Evolutionary conservation across 2,797 vertebrate species (phyloP).

Genomic region (Enteromius trimaculatus): DNA sequence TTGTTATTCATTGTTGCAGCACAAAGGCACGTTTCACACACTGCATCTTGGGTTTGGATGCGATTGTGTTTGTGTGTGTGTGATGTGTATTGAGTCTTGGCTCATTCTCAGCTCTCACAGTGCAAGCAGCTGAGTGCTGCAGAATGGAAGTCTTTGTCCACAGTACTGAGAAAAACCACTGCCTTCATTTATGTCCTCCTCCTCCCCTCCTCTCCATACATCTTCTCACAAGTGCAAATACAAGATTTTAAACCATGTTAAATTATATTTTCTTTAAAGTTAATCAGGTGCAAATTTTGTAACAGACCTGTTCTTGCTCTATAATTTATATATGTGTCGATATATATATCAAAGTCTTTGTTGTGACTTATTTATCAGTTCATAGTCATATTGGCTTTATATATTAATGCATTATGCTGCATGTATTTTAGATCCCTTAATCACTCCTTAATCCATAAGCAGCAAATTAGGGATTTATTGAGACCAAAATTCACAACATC

Average conservation of each 20-base stretch:
- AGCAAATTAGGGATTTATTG: too few relatives aligned
- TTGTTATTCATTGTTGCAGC: conserved; percentile 48
- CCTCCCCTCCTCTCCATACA: conserved; percentile 7
- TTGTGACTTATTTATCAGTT: not conserved
- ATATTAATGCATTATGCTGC: not conserved
- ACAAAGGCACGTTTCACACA: conserved; percentile 58
- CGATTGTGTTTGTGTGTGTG: conserved; percentile 31
- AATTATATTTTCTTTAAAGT: not conserved
- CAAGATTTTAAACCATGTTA: conserved; percentile 2
- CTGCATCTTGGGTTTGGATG: conserved; percentile 31
- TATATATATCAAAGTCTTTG: not conserved
- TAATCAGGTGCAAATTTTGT: not conserved
- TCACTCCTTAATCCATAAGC: too few relatives aligned
- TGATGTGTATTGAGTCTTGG: conserved; percentile 53
- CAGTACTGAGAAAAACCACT: conserved; percentile 34
- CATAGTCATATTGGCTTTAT: not conserved
- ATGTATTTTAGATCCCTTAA: not conserved
- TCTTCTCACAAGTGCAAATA: conserved; percentile 19
- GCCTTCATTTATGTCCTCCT: conserved; percentile 25
- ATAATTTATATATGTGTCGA: too few relatives aligned
- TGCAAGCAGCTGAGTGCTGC: conserved; percentile 53
- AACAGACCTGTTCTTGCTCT: not conserved
- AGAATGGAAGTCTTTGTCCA: conserved; percentile 51
- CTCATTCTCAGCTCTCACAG: conserved; percentile 47
- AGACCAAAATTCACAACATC: too few relatives aligned